phyloP scores from a whole-genome alignment of 2,113 vertebrate genomes.

The Spermophilus dauricus region DNA sequence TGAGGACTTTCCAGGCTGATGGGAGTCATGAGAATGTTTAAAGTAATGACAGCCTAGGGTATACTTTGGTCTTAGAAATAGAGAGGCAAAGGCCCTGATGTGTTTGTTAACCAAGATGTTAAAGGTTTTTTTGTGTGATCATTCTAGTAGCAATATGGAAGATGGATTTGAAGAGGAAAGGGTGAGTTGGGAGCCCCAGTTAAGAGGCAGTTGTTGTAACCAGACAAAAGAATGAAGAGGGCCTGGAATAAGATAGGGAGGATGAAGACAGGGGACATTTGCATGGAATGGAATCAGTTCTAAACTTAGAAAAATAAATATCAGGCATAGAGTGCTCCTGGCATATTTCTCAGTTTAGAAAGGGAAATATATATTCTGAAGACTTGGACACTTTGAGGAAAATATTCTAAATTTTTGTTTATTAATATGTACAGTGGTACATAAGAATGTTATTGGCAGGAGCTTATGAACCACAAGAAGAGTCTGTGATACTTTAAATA shows the following conservation, averaged over 20 bases:
- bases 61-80: neutral
- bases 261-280: neutral
- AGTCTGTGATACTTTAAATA: neutral
- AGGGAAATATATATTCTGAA: neutral
- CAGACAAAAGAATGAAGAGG: conserved; percentile 25
- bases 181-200: neutral
- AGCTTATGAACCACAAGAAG: neutral
- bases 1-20: neutral
- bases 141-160: neutral
- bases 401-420: conserved; percentile 29
- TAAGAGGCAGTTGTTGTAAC: neutral
- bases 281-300: neutral
- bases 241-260: neutral
- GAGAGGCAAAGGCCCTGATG: neutral
- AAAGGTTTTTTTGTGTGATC: conserved; percentile 37
- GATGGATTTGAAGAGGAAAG: neutral
- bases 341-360: neutral
- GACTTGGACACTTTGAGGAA: neutral
- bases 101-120: neutral
- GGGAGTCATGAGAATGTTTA: neutral
- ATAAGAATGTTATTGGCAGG: neutral
- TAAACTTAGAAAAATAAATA: conserved; percentile 6
- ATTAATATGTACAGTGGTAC: neutral
- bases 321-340: neutral
- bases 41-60: neutral